These are phyloP conservation scores for Orthochromis indermauri DNA, from an alignment of 2,113 vertebrate genomes.

Conservation along the genomic window DNA sequence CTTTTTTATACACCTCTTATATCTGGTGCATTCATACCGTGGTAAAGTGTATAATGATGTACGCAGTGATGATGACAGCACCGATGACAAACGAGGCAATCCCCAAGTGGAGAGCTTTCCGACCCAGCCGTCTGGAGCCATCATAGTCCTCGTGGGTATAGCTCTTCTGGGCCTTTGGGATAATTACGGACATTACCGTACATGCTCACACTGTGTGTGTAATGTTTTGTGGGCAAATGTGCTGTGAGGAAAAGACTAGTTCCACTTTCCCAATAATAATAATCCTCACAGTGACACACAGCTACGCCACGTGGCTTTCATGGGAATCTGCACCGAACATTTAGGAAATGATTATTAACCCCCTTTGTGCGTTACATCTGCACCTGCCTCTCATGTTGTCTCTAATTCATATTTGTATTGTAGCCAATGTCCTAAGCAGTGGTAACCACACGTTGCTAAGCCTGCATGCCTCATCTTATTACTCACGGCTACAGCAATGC, in stretches of 20 bases:
- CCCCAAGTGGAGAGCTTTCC: conserved; percentile 80
- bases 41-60: conserved; percentile 76
- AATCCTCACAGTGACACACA: not conserved
- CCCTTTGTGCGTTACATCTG: not conserved
- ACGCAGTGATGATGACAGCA: conserved; percentile 73
- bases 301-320: not conserved
- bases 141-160: conserved; percentile 81
- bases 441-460: not conserved
- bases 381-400: not conserved
- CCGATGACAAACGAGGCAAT: conserved; percentile 79
- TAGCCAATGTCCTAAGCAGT: not conserved
- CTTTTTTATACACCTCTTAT: not conserved
- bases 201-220: not conserved
- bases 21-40: conserved; percentile 61
- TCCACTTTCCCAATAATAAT: not conserved
- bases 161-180: conserved; percentile 80
- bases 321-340: not conserved
- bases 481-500: conserved; percentile 3
- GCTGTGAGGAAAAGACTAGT: not conserved
- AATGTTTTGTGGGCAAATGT: not conserved
- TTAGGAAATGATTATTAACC: not conserved
- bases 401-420: not conserved
- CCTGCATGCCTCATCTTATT: conserved; percentile 8
- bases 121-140: conserved; percentile 75
- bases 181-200: not conserved